phyloP scores from a whole-genome alignment of 2,888 invertebrate species.

The Plagodis dolabraria region DNA sequence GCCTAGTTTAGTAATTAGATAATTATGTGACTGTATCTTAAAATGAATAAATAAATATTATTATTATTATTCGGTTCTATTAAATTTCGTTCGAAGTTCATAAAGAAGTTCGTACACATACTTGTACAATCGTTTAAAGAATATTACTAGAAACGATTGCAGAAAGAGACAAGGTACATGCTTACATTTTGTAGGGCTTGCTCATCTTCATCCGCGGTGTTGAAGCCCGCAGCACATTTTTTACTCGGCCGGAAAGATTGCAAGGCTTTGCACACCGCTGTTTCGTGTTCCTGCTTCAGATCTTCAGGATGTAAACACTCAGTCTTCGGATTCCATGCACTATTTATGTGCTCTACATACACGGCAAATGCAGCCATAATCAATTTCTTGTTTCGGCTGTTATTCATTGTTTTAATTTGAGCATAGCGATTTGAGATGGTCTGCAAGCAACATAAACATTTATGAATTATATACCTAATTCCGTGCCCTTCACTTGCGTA shows the following conservation, averaged over 20 bases:
- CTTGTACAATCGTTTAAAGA: no score
- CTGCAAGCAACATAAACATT: slow-evolving; percentile 1
- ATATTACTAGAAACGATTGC: no score
- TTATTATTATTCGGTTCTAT: no score
- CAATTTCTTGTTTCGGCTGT: neutral
- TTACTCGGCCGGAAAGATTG: slow-evolving; percentile 87
- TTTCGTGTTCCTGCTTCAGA: neutral
- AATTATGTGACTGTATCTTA: no score
- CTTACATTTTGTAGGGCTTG: neutral
- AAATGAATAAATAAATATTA: no score
- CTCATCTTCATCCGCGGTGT: slow-evolving; percentile 70
- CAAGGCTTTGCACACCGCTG: slow-evolving; percentile 91
- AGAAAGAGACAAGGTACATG: neutral
- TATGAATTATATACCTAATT: neutral
- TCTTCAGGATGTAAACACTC: slow-evolving; percentile 1
- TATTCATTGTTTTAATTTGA: neutral
- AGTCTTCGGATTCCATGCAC: neutral
- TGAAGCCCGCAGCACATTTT: slow-evolving; percentile 78
- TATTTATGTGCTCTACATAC: neutral
- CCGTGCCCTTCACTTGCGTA: no score
- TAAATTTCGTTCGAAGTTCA: no score
- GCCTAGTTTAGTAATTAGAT: no score
- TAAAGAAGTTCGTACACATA: no score
- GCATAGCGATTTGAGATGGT: neutral
- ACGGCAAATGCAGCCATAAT: neutral